A percentile compares a stretch with the other conserved stretches of the same genome.
Evolutionary conservation across 1,140 invertebrate species (phyloP).

Genomic region (Scaptomyza pallida): DNA sequence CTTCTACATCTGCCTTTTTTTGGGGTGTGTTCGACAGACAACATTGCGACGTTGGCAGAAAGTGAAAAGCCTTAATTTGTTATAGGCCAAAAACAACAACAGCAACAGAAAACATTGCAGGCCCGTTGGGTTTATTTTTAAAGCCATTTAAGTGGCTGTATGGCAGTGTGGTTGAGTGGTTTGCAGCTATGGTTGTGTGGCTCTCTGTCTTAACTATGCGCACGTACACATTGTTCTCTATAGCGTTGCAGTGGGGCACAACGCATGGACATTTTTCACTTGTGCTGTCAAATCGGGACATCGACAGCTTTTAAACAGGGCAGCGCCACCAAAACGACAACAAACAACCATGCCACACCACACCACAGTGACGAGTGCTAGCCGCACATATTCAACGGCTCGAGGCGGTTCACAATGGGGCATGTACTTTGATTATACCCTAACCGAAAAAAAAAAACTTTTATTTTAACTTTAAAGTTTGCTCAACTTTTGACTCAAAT

Average conservation of each 20-base stretch:
- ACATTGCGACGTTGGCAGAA: conserved; percentile 47
- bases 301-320: conserved; percentile 59
- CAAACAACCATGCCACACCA: background rate
- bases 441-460: background rate
- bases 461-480: no score
- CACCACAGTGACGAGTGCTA: conserved; percentile 24
- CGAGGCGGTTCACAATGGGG: background rate
- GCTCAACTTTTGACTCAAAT: no score
- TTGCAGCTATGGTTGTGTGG: conserved; percentile 3
- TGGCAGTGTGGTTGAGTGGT: conserved; percentile 1
- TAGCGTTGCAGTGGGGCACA: conserved; percentile 6
- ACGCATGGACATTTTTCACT: conserved; percentile 63
- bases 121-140: conserved; percentile 66
- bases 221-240: conserved; percentile 64
- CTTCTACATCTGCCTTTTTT: conserved; percentile 40
- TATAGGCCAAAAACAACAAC: conserved; percentile 40
- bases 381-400: conserved; percentile 17
- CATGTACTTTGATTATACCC: background rate
- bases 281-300: conserved; percentile 59
- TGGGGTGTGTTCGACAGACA: conserved; percentile 60
- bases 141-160: conserved; percentile 69
- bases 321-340: conserved; percentile 29
- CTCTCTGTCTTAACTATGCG: conserved; percentile 39
- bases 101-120: conserved; percentile 20
- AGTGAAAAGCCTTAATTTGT: conserved; percentile 77